Evolutionary conservation across 2,888 invertebrate species (phyloP).

Genomic region (Lasioglossum leucozonium): DNA sequence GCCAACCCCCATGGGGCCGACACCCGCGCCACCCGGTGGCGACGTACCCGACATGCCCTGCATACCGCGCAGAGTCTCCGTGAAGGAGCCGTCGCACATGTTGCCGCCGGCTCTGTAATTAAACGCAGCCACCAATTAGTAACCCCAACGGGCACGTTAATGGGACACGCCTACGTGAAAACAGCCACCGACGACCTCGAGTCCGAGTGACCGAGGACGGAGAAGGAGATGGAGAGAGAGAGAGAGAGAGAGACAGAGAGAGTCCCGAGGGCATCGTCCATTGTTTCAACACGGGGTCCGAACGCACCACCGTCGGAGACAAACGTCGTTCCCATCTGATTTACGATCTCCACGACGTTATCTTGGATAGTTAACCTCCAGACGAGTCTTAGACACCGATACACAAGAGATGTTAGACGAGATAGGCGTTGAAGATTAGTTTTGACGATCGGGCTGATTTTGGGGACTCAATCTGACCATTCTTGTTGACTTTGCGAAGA

Average conservation of each 20-base stretch:
- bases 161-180: conserved; percentile 56
- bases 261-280: conserved; percentile 15
- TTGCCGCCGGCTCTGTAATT: conserved; percentile 89
- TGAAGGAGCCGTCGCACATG: conserved; percentile 90
- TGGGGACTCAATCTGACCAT: background rate
- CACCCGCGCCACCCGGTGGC: conserved; percentile 86
- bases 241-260: background rate
- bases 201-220: conserved; percentile 43
- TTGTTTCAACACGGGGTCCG: conserved; percentile 31
- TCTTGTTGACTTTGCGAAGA: background rate
- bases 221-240: background rate
- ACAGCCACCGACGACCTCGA: conserved; percentile 26
- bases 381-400: background rate
- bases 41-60: conserved; percentile 86
- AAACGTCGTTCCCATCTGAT: conserved; percentile 28
- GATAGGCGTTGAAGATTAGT: conserved; percentile 9
- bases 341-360: conserved; percentile 42
- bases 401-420: background rate
- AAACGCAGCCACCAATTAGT: conserved; percentile 71
- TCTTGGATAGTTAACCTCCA: conserved; percentile 27
- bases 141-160: conserved; percentile 50
- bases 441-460: background rate
- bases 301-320: conserved; percentile 12
- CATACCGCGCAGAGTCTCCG: conserved; percentile 88
- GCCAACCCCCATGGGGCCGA: conserved; percentile 86